Percentiles rank a stretch among this genome's conserved stretches.
phyloP scores from a whole-genome alignment of 1,140 invertebrate species.

The Uloborus diversus region DNA sequence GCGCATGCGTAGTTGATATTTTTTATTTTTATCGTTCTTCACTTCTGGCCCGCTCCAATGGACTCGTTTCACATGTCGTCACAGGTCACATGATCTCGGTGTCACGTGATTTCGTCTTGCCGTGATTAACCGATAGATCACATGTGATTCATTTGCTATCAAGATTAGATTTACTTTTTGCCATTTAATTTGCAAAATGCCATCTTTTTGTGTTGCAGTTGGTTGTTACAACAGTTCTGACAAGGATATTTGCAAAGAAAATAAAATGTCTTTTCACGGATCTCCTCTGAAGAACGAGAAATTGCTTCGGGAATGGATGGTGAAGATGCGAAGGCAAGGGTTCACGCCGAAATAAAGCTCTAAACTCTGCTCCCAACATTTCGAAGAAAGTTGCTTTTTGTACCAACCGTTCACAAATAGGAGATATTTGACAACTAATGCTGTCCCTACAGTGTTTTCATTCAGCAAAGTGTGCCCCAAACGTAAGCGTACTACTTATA shows the following conservation, averaged over 20 bases:
- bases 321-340: neutral
- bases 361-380: neutral
- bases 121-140: too few relatives aligned
- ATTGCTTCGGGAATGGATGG: neutral
- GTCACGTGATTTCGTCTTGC: too few relatives aligned
- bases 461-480: neutral
- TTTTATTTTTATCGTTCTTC: too few relatives aligned
- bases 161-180: too few relatives aligned
- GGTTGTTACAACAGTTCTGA: neutral
- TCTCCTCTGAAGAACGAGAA: neutral
- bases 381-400: neutral
- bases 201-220: neutral
- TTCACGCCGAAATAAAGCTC: neutral
- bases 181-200: too few relatives aligned
- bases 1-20: too few relatives aligned
- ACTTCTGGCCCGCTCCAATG: too few relatives aligned
- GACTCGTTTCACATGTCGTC: too few relatives aligned
- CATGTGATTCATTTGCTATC: too few relatives aligned
- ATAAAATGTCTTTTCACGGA: neutral
- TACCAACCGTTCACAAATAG: neutral
- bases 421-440: neutral
- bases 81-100: too few relatives aligned
- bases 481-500: too few relatives aligned
- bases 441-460: neutral
- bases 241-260: neutral